These are phyloP conservation scores for Pharmacophagus antenor DNA, from an alignment of 2,888 invertebrate genomes.

Conservation along the genomic window DNA sequence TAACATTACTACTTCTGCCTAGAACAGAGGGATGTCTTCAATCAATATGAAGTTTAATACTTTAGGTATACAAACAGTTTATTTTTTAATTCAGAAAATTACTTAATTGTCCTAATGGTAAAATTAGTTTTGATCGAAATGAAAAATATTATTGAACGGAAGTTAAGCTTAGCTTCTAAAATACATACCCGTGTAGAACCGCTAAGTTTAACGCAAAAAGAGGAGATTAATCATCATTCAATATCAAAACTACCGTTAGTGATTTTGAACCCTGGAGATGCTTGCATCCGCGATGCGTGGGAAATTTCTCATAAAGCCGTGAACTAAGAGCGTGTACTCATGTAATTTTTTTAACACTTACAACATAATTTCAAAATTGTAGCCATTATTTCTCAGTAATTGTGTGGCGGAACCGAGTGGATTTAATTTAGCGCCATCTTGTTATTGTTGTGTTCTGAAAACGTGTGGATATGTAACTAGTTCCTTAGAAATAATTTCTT, in stretches of 20 bases:
- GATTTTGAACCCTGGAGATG: conserved; percentile 25
- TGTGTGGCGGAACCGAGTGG: conserved; percentile 30
- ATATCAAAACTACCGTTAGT: conserved; percentile 17
- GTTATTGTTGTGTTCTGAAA: conserved; percentile 1
- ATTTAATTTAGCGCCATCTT: conserved; percentile 21
- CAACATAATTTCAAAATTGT: conserved; percentile 40
- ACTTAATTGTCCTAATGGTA: too few species aligned
- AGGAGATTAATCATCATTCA: background rate
- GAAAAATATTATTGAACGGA: too few species aligned
- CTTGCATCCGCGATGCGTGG: conserved; percentile 33
- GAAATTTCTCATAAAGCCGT: conserved; percentile 41
- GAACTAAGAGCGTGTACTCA: conserved; percentile 35
- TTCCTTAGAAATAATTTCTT: too few species aligned
- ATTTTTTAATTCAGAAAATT: too few species aligned
- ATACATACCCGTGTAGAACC: too few species aligned
- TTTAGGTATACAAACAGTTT: too few species aligned
- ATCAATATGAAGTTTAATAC: too few species aligned
- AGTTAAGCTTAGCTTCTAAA: too few species aligned
- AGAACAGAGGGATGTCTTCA: too few species aligned
- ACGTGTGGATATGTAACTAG: background rate
- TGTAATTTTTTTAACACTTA: conserved; percentile 36
- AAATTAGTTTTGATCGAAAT: too few species aligned
- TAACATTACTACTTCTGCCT: too few species aligned
- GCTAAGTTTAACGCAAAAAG: background rate
- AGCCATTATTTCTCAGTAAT: conserved; percentile 32